Evolutionary conservation across 2,888 invertebrate genomes (phyloP).

Genomic region (Athalia rosae): DNA sequence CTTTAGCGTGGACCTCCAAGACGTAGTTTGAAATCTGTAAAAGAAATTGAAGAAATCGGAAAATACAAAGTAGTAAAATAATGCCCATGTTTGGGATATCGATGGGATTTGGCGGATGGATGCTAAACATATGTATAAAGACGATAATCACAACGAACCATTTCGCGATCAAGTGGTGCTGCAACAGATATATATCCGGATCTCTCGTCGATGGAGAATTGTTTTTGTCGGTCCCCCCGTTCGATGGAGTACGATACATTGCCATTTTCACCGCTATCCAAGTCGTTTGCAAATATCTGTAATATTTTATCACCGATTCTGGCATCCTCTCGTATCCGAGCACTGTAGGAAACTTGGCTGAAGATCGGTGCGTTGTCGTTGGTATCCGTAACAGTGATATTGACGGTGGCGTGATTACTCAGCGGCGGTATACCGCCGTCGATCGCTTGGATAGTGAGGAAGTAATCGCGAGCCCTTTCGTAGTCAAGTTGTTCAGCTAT

Average conservation of each 20-base stretch:
- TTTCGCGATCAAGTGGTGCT: conserved; percentile 88
- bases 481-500: conserved; percentile 89
- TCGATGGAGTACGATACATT: conserved; percentile 86
- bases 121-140: too few species aligned
- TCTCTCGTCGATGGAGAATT: conserved; percentile 86
- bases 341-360: conserved; percentile 84
- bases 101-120: too few species aligned
- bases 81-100: conserved; percentile 13
- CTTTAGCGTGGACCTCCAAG: conserved; percentile 87
- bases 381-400: conserved; percentile 88
- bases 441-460: conserved; percentile 91
- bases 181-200: conserved; percentile 87
- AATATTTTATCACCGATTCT: conserved; percentile 82
- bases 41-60: conserved; percentile 31
- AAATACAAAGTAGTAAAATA: neutral
- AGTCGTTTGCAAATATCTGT: conserved; percentile 86
- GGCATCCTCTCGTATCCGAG: conserved; percentile 87
- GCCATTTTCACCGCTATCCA: conserved; percentile 89
- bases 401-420: conserved; percentile 90
- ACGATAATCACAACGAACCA: conserved; percentile 74
- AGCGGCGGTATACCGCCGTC: conserved; percentile 93
- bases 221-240: conserved; percentile 83
- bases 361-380: conserved; percentile 93
- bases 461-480: conserved; percentile 90
- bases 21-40: conserved; percentile 79